Conservation (phyloP, 2,888 invertebrate species). For the Seladonia tumulorum region DNA sequence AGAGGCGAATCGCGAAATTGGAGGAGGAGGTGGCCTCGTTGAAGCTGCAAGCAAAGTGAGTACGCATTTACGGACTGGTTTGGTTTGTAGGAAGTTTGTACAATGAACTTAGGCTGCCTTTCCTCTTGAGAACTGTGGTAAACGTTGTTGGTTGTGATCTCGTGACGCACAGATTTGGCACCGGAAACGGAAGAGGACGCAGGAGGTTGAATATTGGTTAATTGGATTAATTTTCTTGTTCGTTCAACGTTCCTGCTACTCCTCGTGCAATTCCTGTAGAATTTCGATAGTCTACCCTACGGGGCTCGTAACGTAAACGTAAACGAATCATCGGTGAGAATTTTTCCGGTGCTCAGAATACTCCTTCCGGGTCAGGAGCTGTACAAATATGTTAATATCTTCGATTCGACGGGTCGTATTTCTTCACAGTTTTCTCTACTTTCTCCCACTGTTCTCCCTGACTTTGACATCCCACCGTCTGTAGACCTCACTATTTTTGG, state of each 20-base stretch:
- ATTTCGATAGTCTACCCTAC: background rate
- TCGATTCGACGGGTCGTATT: background rate
- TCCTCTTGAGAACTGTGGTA: conserved; percentile 3
- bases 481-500: background rate
- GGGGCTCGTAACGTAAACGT: background rate
- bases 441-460: conserved; percentile 26
- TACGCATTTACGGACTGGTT: conserved; percentile 55
- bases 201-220: background rate
- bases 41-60: conserved; percentile 80
- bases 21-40: conserved; percentile 79
- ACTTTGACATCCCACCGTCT: conserved; percentile 15
- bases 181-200: conserved; percentile 11
- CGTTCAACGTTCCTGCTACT: background rate
- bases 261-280: background rate
- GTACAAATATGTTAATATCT: conserved; percentile 12
- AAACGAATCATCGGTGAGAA: background rate
- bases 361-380: background rate
- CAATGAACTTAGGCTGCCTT: conserved; percentile 14
- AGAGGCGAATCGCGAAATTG: conserved; percentile 76
- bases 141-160: conserved; percentile 22
- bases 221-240: background rate
- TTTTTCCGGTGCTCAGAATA: background rate
- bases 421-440: conserved; percentile 19
- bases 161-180: conserved; percentile 14
- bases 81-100: conserved; percentile 23